A percentile compares a stretch with the other conserved stretches of the same genome.
These are phyloP conservation scores for Stomatorhinus walkeri DNA, from an alignment of 2,797 vertebrate genomes.

Conservation along the genomic window DNA sequence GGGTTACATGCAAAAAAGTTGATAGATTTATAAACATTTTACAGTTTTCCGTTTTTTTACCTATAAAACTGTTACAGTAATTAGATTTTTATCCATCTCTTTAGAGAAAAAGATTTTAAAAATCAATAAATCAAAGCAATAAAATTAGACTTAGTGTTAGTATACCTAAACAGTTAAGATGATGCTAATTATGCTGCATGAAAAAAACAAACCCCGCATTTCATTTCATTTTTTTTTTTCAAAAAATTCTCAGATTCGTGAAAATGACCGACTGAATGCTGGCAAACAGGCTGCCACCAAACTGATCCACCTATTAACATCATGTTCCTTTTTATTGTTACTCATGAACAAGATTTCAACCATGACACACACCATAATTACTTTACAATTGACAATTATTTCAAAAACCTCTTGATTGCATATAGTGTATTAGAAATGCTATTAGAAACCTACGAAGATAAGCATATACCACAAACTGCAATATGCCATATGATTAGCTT, in stretches of 20 bases:
- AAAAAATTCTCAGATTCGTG: neutral
- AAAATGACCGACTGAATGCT: neutral
- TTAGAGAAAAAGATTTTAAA: neutral
- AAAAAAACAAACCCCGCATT: neutral
- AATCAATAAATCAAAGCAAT: neutral
- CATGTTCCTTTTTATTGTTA: neutral
- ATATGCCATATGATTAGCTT: neutral
- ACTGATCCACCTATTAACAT: neutral
- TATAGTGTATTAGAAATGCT: neutral
- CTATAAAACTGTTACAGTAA: neutral
- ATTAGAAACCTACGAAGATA: neutral
- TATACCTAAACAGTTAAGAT: neutral
- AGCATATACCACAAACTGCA: neutral
- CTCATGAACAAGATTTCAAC: neutral
- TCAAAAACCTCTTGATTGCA: neutral
- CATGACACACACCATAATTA: neutral
- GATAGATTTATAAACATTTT: neutral
- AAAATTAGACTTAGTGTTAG: neutral
- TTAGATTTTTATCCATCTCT: neutral
- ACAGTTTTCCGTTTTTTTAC: neutral
- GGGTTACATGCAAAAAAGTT: neutral
- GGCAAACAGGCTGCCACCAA: neutral
- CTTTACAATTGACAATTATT: neutral
- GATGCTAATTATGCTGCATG: neutral
- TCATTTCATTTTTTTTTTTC: neutral